Evolutionary conservation across 2,113 vertebrate genomes (phyloP), one percentile per base, ranked within the genome.

Genomic region (Trinectes maculatus): DNA sequence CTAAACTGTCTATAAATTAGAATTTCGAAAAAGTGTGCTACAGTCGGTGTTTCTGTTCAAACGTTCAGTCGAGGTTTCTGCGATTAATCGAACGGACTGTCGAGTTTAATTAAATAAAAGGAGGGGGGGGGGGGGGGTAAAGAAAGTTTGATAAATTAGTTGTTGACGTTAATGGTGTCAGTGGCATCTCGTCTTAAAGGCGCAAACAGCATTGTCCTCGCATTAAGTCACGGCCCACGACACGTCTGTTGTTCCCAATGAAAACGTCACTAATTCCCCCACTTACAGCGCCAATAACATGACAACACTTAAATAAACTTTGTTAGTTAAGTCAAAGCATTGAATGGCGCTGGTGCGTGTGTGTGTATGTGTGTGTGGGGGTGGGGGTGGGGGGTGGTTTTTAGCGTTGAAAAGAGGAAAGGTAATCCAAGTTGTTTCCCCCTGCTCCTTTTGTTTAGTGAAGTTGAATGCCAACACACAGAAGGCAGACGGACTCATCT

Each of bases 381-480:
- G 64, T 34, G 57, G 62, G 46, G 2, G n/a, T 25, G 51, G 29
- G 39, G 51, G 1, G 0, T 77, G 66, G 25, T 75, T 88, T 83
- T 84, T 80, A 69, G 44, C 36, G 65, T 67, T 87, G 86, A 86
- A 90, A 89, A 80, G 78, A 80, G 79, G 67, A 85, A 89, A 87
- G 89, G 91, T 90, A 86, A 91, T 89, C 87, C 87, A 84, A 91
- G 87, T 88, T 89, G 85, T 76, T 63, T 31, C 57, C 68, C 53
- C 69, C 56, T 31, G 62, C 28, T 40, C 31, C 78, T 48, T 85
- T 91, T 91, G 88, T 91, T 89, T 88, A 28, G 75, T 79, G 86
- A 91, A 89, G 87, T 91, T 91, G 92, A 90, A 93, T 85, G 91
- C 91, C 54, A 89, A 86, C 87, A 91, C 89, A 90, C 89, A 91